Conservation (phyloP, 1,140 invertebrate genomes). For the Carcinoscorpius rotundicauda region DNA sequence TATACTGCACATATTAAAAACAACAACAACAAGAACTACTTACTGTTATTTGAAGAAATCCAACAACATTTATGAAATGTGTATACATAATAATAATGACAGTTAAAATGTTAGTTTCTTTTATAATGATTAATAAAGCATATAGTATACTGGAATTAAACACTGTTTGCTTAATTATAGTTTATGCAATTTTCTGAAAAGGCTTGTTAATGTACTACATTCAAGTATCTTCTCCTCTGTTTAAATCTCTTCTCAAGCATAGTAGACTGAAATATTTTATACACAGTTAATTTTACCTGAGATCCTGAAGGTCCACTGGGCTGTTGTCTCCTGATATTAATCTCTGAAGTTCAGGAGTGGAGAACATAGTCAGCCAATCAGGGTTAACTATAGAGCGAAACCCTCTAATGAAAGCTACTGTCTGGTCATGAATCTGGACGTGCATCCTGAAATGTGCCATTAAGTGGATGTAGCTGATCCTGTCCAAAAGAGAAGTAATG, state of each 20-base stretch:
- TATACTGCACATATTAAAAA: too few relatives aligned
- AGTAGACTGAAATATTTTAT: neutral
- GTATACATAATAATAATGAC: too few relatives aligned
- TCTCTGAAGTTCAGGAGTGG: constrained; percentile 83
- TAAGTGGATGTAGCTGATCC: constrained; percentile 92
- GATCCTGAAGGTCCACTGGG: constrained; percentile 77
- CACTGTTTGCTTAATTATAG: too few relatives aligned
- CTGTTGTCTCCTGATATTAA: constrained; percentile 84
- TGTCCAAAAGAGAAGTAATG: constrained; percentile 37
- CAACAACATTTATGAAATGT: too few relatives aligned
- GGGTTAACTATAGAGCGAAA: constrained; percentile 90
- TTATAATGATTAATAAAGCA: too few relatives aligned
- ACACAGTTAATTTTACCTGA: constrained; percentile 39
- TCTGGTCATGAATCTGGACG: constrained; percentile 92
- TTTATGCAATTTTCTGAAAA: too few relatives aligned
- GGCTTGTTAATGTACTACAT: too few relatives aligned
- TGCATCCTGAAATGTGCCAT: constrained; percentile 99
- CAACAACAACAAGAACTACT: too few relatives aligned
- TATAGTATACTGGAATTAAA: too few relatives aligned
- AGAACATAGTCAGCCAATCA: constrained; percentile 92
- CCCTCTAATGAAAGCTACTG: constrained; percentile 86
- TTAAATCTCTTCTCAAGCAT: neutral
- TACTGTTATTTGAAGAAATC: too few relatives aligned
- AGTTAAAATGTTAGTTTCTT: too few relatives aligned
- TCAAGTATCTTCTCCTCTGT: too few relatives aligned